phyloP scores from a whole-genome alignment of 2,888 invertebrate species.

The Epiblema foenella region DNA sequence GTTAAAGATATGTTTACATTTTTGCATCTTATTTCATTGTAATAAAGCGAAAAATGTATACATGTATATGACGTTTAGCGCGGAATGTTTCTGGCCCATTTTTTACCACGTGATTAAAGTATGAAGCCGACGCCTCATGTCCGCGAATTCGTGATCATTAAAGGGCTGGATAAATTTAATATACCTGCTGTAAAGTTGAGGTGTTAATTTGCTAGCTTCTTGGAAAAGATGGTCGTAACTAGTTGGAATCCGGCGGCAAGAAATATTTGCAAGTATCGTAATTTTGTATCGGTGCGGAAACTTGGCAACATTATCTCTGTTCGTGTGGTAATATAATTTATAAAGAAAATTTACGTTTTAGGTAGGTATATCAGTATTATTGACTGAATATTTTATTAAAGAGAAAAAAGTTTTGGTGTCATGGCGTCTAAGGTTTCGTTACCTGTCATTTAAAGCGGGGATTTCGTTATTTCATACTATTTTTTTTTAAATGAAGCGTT shows the following conservation, averaged over 20 bases:
- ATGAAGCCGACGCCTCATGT: constrained; percentile 17
- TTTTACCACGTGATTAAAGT: constrained; percentile 59
- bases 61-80: constrained; percentile 17
- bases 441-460: no score
- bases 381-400: no score
- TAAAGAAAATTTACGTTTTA: no score
- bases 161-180: constrained; percentile 10
- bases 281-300: background rate
- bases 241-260: constrained; percentile 11
- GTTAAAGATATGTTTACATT: no score
- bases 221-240: constrained; percentile 24
- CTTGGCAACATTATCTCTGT: background rate
- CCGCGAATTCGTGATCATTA: constrained; percentile 17
- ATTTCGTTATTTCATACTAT: no score
- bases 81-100: constrained; percentile 57
- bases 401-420: no score
- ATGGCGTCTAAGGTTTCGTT: no score
- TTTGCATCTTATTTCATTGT: no score
- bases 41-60: no score
- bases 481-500: no score
- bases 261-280: constrained; percentile 10
- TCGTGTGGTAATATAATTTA: background rate
- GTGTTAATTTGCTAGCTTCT: constrained; percentile 28
- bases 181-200: constrained; percentile 5
- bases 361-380: no score